Base-by-base conservation (phyloP, 2,797 vertebrate species). In the Linurgus olivaceus region DNA sequence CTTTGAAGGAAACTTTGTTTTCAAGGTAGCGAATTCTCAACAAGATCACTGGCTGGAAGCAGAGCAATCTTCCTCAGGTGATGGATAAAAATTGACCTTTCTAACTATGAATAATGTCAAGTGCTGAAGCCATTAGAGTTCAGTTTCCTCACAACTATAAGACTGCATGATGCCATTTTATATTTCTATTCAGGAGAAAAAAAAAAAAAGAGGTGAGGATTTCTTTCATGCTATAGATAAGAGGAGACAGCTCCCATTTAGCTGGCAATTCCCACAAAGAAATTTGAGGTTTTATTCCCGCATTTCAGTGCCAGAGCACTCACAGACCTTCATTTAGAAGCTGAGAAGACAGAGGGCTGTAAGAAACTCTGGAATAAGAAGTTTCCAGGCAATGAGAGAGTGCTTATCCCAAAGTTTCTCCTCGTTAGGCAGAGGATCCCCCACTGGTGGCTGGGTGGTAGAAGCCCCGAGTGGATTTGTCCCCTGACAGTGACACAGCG, bases 1-100 rank as follows among this genome's bases (percentile, higher is more conserved):
- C 48, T 93, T 88, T 88, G 62, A 90, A 73, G 74, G 29, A 83
- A 94, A 75, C 62, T 90, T 87, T 81, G 75, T 77, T 90, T 91
- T 92, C 63, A 66, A 78, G 20, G 48, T 35, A 77, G 18, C 16
- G 48, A 79, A 88, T 74, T 76, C 78, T 89, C 71, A 57, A 25
- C 61, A 73, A 37, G 37, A n/a, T 68, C 70, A 31, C 37, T 42
- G 38, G 7, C 58, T 75, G 35, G 57, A 80, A 72, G 47, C 1
- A 5, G 37, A 55, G 58, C 44, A 58, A 72, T 68, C 63, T 78
- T 87, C 50, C 44, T 65, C 40, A 58, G 55, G 70, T 66, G 51
- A 55, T 23, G 55, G 92, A 45, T 83, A 89, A 88, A 91, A 94
- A 35, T 21, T 86, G 84, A 44, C 72, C 72, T 92, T 93, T 89